Percentiles rank a stretch among this genome's conserved stretches.
phyloP scores from a whole-genome alignment of 2,113 vertebrate genomes.

The Seriola rivoliana region DNA sequence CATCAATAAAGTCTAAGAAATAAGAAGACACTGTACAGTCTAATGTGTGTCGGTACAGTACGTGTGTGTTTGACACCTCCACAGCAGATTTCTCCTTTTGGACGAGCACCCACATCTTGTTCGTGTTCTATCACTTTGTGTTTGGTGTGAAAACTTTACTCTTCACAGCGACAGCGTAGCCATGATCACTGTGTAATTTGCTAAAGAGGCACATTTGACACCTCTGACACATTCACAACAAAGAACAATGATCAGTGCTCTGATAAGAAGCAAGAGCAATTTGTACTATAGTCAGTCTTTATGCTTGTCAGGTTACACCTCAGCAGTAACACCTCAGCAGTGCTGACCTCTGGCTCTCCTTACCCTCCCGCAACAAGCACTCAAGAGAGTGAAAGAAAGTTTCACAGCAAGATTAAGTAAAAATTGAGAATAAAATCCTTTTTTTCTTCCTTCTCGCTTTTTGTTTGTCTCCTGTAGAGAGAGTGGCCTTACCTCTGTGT shows the following conservation, averaged over 20 bases:
- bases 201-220: conserved; percentile 54
- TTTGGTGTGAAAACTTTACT: conserved; percentile 43
- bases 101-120: conserved; percentile 55
- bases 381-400: conserved; percentile 4
- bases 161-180: neutral
- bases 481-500: conserved; percentile 53
- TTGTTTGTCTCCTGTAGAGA: conserved; percentile 43
- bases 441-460: conserved; percentile 5
- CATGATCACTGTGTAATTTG: conserved; percentile 29
- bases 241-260: conserved; percentile 54
- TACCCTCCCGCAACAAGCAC: conserved; percentile 21
- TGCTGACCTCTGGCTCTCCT: conserved; percentile 43
- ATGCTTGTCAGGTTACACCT: conserved; percentile 7
- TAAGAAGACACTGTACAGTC: conserved; percentile 1
- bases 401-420: conserved; percentile 33
- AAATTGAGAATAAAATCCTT: neutral
- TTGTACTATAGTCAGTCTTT: conserved; percentile 21
- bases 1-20: conserved; percentile 54
- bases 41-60: conserved; percentile 13
- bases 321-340: neutral
- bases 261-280: conserved; percentile 11
- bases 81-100: conserved; percentile 57
- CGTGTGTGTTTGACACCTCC: conserved; percentile 58
- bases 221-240: conserved; percentile 61
- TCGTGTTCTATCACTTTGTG: conserved; percentile 44